A percentile compares a stretch with the other conserved stretches of the same genome.
phyloP scores from a whole-genome alignment of 2,888 invertebrate species.

The Campopleginae sp. region DNA sequence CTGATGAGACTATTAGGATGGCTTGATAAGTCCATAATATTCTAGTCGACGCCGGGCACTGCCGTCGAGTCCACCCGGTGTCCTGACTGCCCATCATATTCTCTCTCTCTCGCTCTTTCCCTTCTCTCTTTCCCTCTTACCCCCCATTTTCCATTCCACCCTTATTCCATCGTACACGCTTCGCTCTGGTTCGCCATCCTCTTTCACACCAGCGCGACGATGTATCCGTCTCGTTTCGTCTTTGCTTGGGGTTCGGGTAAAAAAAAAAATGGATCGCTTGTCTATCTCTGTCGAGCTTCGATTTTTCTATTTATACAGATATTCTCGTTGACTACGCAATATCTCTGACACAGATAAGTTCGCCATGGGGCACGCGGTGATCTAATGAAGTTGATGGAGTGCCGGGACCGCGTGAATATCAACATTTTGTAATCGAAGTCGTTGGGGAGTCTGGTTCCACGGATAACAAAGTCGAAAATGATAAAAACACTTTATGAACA shows the following conservation, averaged over 20 bases:
- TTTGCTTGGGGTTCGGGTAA: slow-evolving; percentile 75
- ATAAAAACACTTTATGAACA: not conserved
- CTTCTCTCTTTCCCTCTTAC: slow-evolving; percentile 25
- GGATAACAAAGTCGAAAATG: not conserved
- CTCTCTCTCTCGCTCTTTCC: slow-evolving; percentile 69
- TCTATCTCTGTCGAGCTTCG: slow-evolving; percentile 76
- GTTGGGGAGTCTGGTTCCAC: not conserved
- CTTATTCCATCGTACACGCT: slow-evolving; percentile 61
- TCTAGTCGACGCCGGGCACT: slow-evolving; percentile 78
- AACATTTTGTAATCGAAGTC: not conserved
- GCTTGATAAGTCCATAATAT: slow-evolving; percentile 84
- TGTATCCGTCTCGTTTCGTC: slow-evolving; percentile 55
- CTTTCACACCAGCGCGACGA: slow-evolving; percentile 42
- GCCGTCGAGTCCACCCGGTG: slow-evolving; percentile 79
- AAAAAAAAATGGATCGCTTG: slow-evolving; percentile 63
- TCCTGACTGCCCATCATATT: slow-evolving; percentile 66
- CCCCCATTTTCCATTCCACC: slow-evolving; percentile 63
- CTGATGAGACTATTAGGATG: slow-evolving; percentile 84
- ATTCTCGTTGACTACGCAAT: not conserved
- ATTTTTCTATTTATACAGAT: slow-evolving; percentile 49
- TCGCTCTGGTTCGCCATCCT: slow-evolving; percentile 50
- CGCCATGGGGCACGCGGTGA: not conserved
- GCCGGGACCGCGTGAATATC: not conserved
- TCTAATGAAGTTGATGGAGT: slow-evolving; percentile 12
- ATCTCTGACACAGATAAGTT: slow-evolving; percentile 23